These are phyloP conservation scores for Cololabis saira DNA, from an alignment of 2,113 vertebrate species.

Conservation along the genomic window DNA sequence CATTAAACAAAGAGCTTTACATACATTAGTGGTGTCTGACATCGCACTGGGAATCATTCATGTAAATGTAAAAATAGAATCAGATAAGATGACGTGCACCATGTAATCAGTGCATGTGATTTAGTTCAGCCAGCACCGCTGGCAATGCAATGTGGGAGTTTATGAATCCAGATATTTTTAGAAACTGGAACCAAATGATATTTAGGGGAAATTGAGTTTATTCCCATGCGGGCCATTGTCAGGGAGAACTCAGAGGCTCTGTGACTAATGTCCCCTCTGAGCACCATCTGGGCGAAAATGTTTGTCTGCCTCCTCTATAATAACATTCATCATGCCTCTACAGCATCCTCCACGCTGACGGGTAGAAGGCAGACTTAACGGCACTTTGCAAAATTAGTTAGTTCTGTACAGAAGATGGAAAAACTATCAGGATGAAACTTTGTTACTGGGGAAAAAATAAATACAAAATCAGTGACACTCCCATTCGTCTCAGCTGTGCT, in stretches of 20 bases:
- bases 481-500: no score
- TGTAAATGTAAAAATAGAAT: background rate
- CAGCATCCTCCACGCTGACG: constrained; percentile 7
- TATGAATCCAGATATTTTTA: constrained; percentile 30
- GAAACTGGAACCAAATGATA: constrained; percentile 23
- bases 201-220: constrained; percentile 17
- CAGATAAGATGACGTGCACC: background rate
- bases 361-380: background rate
- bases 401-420: no score
- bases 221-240: constrained; percentile 27
- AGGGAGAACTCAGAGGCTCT: constrained; percentile 58
- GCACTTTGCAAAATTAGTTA: background rate
- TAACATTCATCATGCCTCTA: constrained; percentile 21
- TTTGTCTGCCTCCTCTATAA: constrained; percentile 30
- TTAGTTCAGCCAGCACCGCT: background rate
- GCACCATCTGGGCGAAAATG: constrained; percentile 41
- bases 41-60: no score
- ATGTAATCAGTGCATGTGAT: no score
- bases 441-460: no score
- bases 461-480: no score
- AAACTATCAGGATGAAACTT: no score
- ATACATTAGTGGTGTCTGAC: no score
- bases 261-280: constrained; percentile 37
- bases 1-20: no score
- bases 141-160: constrained; percentile 1